Evolutionary conservation across 2,888 invertebrate species (phyloP).

Genomic region (Nomada ruficornis): DNA sequence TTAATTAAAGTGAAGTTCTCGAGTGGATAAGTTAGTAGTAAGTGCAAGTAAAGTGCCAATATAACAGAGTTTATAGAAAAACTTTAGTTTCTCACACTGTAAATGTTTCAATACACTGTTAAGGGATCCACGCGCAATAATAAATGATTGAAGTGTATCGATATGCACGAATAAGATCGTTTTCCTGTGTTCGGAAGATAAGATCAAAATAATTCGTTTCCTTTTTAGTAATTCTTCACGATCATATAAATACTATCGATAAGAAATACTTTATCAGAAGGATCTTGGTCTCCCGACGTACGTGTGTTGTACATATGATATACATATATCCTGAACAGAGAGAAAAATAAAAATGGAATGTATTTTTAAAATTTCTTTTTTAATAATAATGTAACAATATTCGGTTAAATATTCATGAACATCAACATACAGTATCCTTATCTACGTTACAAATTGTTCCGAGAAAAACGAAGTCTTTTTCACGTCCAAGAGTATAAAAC

Average conservation of each 20-base stretch:
- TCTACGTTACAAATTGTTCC: slow-evolving; percentile 71
- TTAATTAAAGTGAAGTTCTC: background rate
- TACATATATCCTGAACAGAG: slow-evolving; percentile 48
- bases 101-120: slow-evolving; percentile 31
- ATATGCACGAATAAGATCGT: slow-evolving; percentile 35
- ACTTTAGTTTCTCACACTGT: slow-evolving; percentile 44
- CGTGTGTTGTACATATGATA: slow-evolving; percentile 23
- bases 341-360: slow-evolving; percentile 71
- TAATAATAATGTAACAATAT: slow-evolving; percentile 73
- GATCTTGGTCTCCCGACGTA: slow-evolving; percentile 50
- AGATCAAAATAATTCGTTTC: slow-evolving; percentile 56
- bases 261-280: slow-evolving; percentile 37
- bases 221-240: slow-evolving; percentile 31
- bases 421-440: slow-evolving; percentile 72
- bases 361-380: slow-evolving; percentile 70
- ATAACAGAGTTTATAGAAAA: slow-evolving; percentile 48
- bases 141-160: slow-evolving; percentile 12
- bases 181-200: slow-evolving; percentile 34
- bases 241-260: slow-evolving; percentile 53
- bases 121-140: slow-evolving; percentile 35
- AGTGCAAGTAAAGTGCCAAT: slow-evolving; percentile 21
- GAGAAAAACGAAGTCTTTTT: slow-evolving; percentile 66
- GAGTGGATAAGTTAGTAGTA: background rate
- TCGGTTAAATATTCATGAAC: slow-evolving; percentile 70
- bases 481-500: slow-evolving; percentile 69